phyloP scores from a whole-genome alignment of 2,888 invertebrate genomes.

The Oeneis ivallda region DNA sequence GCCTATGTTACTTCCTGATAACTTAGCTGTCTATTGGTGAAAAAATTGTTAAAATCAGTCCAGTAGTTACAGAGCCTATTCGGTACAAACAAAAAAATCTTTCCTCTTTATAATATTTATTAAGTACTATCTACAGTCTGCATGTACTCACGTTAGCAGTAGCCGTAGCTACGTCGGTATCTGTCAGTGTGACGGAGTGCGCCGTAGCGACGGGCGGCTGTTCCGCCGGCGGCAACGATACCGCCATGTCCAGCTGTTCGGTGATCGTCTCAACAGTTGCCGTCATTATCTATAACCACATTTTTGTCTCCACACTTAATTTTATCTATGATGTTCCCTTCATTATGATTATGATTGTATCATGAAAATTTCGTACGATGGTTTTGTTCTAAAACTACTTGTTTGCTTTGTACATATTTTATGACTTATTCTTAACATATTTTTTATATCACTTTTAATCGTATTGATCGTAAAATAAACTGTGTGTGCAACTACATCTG shows the following conservation, averaged over 20 bases:
- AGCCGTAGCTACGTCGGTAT: conserved; percentile 91
- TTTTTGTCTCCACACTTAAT: background rate
- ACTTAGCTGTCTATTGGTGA: no score
- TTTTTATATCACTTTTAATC: background rate
- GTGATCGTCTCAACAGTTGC: conserved; percentile 97
- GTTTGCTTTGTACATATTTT: background rate
- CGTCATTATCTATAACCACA: conserved; percentile 89
- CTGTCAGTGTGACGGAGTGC: conserved; percentile 92
- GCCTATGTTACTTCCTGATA: no score
- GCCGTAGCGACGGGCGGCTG: conserved; percentile 88
- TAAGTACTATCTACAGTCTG: no score
- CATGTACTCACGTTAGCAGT: conserved; percentile 67
- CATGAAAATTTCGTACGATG: background rate
- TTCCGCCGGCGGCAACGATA: conserved; percentile 88
- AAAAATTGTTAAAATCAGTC: no score
- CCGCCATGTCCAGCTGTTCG: conserved; percentile 93
- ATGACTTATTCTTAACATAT: background rate
- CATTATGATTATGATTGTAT: background rate
- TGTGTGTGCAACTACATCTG: conserved; percentile 9
- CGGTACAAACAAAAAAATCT: no score
- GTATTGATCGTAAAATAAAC: conserved; percentile 1
- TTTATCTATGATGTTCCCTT: background rate
- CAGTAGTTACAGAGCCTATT: no score
- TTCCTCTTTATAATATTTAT: no score
- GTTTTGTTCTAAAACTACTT: background rate